phyloP scores from a whole-genome alignment of 2,113 vertebrate genomes.

The Pogona vitticeps region DNA sequence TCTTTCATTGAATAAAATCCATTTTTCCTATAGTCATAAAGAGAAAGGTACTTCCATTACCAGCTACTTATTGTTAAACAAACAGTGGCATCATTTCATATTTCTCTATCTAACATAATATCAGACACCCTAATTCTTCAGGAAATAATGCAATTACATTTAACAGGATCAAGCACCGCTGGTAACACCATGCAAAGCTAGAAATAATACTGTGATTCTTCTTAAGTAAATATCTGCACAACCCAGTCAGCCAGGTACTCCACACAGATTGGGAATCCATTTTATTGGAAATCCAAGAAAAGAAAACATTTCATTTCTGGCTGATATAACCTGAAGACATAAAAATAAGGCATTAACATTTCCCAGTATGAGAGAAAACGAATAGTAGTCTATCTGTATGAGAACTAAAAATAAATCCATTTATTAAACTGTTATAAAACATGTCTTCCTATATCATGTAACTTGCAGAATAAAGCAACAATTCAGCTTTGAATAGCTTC shows the following conservation, averaged over 20 bases:
- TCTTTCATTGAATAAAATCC: background rate
- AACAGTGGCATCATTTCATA: conserved; percentile 56
- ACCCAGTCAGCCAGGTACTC: conserved; percentile 56
- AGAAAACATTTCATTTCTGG: conserved; percentile 46
- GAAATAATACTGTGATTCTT: conserved; percentile 61
- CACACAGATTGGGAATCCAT: conserved; percentile 58
- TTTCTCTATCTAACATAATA: conserved; percentile 64
- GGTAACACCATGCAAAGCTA: conserved; percentile 64
- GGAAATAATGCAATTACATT: conserved; percentile 69
- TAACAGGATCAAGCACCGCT: conserved; percentile 57
- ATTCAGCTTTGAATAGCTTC: conserved; percentile 43
- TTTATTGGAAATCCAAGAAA: conserved; percentile 53
- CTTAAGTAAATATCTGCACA: conserved; percentile 64
- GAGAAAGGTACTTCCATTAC: conserved; percentile 15
- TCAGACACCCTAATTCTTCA: conserved; percentile 60
- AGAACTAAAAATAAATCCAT: conserved; percentile 48
- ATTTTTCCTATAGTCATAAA: background rate
- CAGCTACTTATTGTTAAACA: conserved; percentile 37
- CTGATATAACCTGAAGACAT: conserved; percentile 42
- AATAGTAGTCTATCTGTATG: conserved; percentile 58
- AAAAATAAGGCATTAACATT: conserved; percentile 17
- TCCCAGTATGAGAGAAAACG: conserved; percentile 42
- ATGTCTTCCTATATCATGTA: conserved; percentile 45
- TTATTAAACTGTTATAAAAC: conserved; percentile 54
- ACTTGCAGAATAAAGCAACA: conserved; percentile 50